These are phyloP conservation scores for Notarius quadriscutis DNA, from an alignment of 2,113 vertebrate species.

Conservation along the genomic window DNA sequence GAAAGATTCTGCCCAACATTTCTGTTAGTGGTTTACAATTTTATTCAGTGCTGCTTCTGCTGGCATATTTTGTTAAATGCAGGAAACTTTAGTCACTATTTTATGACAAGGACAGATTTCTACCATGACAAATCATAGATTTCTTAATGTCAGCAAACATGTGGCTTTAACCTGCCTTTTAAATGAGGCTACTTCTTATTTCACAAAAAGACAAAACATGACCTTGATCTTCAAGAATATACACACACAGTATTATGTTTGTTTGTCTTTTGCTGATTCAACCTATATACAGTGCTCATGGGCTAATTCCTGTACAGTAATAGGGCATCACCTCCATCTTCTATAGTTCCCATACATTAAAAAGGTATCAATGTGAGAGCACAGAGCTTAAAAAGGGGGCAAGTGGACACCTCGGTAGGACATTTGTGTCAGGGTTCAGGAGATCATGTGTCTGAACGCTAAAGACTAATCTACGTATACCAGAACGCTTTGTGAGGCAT, in stretches of 20 bases:
- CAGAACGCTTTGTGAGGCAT: too few relatives aligned
- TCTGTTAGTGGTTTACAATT: constrained; percentile 40
- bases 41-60: constrained; percentile 71
- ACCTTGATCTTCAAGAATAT: background rate
- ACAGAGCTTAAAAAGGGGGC: background rate
- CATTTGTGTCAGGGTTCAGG: background rate
- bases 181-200: background rate
- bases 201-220: background rate
- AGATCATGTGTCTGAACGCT: background rate
- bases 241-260: background rate
- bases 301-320: background rate
- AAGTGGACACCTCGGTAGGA: background rate
- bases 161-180: background rate
- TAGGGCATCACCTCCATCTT: background rate
- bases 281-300: background rate
- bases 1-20: constrained; percentile 1
- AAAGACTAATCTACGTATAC: too few relatives aligned
- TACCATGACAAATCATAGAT: background rate
- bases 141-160: background rate
- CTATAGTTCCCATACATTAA: background rate
- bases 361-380: background rate
- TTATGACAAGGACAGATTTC: background rate
- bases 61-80: constrained; percentile 54
- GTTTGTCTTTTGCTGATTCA: background rate
- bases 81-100: background rate